Evolutionary conservation across 2,113 vertebrate species (phyloP).

Genomic region (Oceanites oceanicus): DNA sequence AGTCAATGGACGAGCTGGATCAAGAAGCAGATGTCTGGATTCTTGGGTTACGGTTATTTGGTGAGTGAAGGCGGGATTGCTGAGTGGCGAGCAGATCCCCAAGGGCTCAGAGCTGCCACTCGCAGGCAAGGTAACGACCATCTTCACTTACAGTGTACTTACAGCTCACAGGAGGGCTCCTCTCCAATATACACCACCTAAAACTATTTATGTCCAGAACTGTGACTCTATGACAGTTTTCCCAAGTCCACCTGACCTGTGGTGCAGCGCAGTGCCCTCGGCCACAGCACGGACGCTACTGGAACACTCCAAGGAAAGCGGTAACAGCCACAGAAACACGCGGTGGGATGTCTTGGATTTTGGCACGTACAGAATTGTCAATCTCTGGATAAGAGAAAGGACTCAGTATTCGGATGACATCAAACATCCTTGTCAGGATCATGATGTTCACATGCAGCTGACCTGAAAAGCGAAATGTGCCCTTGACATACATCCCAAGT

Average conservation of each 20-base stretch:
- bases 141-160: background rate
- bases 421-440: conserved; percentile 47
- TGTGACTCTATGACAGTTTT: background rate
- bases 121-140: rapidly evolving
- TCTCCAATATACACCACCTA: background rate
- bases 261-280: background rate
- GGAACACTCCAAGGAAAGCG: background rate
- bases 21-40: background rate
- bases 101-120: background rate
- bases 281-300: background rate
- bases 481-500: conserved; percentile 13
- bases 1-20: background rate
- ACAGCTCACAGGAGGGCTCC: background rate
- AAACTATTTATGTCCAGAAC: background rate
- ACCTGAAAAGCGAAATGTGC: conserved; percentile 49
- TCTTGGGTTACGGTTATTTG: background rate
- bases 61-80: rapidly evolving
- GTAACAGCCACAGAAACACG: background rate
- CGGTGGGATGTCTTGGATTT: background rate
- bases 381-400: background rate
- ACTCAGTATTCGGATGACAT: background rate
- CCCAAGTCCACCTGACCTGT: background rate
- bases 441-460: conserved; percentile 16
- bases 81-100: background rate
- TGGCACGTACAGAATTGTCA: background rate